Evolutionary conservation across 2,888 invertebrate genomes (phyloP).

Genomic region (Amphiduros pacificus): DNA sequence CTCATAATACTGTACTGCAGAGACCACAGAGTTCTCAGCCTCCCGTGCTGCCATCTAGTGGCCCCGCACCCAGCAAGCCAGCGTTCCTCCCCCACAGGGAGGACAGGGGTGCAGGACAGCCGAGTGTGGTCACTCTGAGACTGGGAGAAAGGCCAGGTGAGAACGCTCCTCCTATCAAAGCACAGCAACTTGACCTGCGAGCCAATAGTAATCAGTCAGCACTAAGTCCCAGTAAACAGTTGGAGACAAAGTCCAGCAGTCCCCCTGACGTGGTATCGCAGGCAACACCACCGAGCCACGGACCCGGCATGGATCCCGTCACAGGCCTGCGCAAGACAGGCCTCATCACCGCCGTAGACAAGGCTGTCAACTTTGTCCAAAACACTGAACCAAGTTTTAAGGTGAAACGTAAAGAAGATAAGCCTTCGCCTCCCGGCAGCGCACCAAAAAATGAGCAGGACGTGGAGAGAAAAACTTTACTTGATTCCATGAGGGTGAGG

Average conservation of each 20-base stretch:
- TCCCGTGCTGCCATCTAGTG: too few species aligned
- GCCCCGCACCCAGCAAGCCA: too few species aligned
- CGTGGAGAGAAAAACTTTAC: constrained; percentile 12
- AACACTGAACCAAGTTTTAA: constrained; percentile 7
- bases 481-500: constrained; percentile 10
- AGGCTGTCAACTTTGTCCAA: constrained; percentile 14
- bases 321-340: constrained; percentile 17
- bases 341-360: constrained; percentile 12
- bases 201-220: too few species aligned
- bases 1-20: neutral
- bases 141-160: neutral
- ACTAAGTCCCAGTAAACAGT: too few species aligned
- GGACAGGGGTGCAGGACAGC: neutral
- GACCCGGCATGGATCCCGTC: constrained; percentile 16
- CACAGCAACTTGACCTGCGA: neutral
- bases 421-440: too few species aligned
- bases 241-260: neutral
- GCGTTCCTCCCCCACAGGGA: too few species aligned
- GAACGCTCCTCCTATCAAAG: too few species aligned
- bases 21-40: neutral
- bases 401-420: constrained; percentile 5
- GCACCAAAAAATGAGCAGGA: neutral
- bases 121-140: neutral
- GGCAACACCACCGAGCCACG: neutral
- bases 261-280: neutral